Conservation (phyloP, 2,797 vertebrate genomes). For the Pangasius mekongensis region DNA sequence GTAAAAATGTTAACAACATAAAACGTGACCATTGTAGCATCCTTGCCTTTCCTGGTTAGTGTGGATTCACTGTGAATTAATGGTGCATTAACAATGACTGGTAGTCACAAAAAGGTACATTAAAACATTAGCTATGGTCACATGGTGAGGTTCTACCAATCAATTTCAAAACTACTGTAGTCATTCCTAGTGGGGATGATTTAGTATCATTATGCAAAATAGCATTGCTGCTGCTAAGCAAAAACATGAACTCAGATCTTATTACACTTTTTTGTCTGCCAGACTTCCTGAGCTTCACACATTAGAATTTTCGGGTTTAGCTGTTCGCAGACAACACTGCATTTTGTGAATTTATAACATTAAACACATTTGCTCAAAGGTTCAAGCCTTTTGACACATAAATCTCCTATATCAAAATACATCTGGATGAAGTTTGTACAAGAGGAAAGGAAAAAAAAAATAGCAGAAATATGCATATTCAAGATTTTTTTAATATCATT, state of each 20-base stretch:
- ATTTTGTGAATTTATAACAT: slow-evolving; percentile 44
- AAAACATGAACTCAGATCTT: slow-evolving; percentile 52
- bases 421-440: slow-evolving; percentile 69
- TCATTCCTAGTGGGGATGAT: slow-evolving; percentile 50
- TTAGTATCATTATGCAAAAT: slow-evolving; percentile 53
- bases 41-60: slow-evolving; percentile 41
- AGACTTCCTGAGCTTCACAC: slow-evolving; percentile 65
- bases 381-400: slow-evolving; percentile 56
- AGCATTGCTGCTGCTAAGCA: slow-evolving; percentile 56
- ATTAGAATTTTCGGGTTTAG: slow-evolving; percentile 48
- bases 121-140: slow-evolving; percentile 59
- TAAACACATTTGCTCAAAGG: slow-evolving; percentile 49
- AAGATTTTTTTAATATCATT: slow-evolving; percentile 91
- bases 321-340: slow-evolving; percentile 35
- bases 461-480: slow-evolving; percentile 82
- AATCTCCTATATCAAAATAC: slow-evolving; percentile 72
- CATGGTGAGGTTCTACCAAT: slow-evolving; percentile 47
- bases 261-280: slow-evolving; percentile 37
- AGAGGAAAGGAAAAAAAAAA: slow-evolving; percentile 61
- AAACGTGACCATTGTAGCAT: slow-evolving; percentile 46
- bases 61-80: slow-evolving; percentile 31
- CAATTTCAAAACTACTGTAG: slow-evolving; percentile 43
- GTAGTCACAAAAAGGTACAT: slow-evolving; percentile 54
- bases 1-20: slow-evolving; percentile 60
- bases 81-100: slow-evolving; percentile 55